These are phyloP conservation scores for Rhizomys pruinosus DNA, from an alignment of 2,113 vertebrate species.

Conservation along the genomic window DNA sequence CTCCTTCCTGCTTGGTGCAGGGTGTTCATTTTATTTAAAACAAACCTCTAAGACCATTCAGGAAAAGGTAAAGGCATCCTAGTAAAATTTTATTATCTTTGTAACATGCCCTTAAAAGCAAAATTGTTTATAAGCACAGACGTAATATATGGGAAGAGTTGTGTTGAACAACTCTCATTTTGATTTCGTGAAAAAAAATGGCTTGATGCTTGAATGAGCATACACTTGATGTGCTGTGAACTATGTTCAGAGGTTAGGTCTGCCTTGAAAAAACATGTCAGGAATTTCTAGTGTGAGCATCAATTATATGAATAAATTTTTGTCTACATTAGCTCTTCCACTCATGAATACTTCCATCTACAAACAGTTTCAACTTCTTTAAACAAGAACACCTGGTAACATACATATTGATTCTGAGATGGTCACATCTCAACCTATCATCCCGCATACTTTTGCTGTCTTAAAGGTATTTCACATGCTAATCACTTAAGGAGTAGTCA, in stretches of 20 bases:
- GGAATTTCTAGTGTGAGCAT: neutral
- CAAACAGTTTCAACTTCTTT: neutral
- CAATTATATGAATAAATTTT: neutral
- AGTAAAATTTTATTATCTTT: neutral
- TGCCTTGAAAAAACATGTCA: neutral
- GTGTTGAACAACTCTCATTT: neutral
- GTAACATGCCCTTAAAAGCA: neutral
- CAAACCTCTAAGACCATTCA: neutral
- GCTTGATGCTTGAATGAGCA: neutral
- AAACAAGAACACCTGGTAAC: neutral
- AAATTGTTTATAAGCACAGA: rapidly evolving
- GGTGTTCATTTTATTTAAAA: conserved; percentile 1
- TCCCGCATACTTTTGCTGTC: neutral
- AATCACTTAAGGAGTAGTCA: neutral
- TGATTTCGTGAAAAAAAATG: neutral
- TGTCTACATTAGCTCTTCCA: neutral
- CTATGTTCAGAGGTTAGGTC: neutral
- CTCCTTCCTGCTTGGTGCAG: neutral
- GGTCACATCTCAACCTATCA: neutral
- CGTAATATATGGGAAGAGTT: rapidly evolving
- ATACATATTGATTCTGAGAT: neutral
- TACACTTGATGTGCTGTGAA: neutral
- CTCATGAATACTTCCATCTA: neutral
- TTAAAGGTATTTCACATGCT: neutral
- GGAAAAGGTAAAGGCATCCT: neutral